Base-by-base conservation (phyloP, 2,797 vertebrate species). In the Brachymystax lenok region DNA sequence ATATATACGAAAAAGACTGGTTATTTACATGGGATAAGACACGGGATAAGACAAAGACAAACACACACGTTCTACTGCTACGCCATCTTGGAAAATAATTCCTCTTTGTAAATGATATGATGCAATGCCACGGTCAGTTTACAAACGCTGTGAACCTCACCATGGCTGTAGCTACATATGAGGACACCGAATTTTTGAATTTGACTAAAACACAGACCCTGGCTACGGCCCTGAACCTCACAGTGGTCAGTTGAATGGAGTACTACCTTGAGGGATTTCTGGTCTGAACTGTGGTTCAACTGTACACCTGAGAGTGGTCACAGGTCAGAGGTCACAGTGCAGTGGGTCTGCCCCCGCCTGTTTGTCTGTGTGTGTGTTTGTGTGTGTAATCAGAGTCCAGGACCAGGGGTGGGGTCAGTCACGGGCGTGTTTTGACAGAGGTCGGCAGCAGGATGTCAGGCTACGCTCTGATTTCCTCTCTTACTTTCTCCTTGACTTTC, bases 41-140 rank as follows among this genome's bases (percentile, higher is more conserved):
- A 30, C 28, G 28, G 28, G 28, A 35, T 35, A 35, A 35, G 35
- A 35, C 35, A 35, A 7, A 35, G 35, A 35, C 35, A 35, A 35
- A 35, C 35, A 35, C 35, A 35, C 6, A 35, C 35, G 35, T 35
- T 6, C 35, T 35, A 35, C 35, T 35, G 1, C 6, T 35, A 35
- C 35, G 1, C 6, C 35, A 7, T 35, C 35, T 35, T 35, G 35
- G 1, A 35, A 35, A 35, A 35, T 7, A 77, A 72, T 91, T 92
- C 90, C 90, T 91, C 92, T 92, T 92, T 92, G 83, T 91, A 87
- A 94, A 92, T 93, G 69, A 70, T 92, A 90, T 92, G 91, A 91
- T 81, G 78, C 85, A 82, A 92, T 87, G 90, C 90, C 91, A 89
- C 90, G 91, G 85, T 84, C 74, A 80, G 79, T 89, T 77, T 84